Evolutionary conservation across 2,888 invertebrate genomes (phyloP), one percentile per base, ranked within the genome.

Genomic region (Stegana nigrithorax): DNA sequence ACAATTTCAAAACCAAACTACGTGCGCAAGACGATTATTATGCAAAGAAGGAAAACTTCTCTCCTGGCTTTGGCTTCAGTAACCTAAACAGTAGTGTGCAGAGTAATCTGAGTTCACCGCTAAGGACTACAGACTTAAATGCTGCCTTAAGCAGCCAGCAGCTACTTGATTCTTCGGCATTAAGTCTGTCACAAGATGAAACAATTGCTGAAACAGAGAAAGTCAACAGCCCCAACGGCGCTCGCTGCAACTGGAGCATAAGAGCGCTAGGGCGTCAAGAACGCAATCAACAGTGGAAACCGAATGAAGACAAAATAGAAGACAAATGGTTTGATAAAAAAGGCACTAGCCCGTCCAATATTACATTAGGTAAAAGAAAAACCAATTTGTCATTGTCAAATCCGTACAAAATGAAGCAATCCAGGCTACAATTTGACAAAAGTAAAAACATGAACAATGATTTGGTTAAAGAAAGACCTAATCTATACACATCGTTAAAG

Each of bases 401-500:
- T 50, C 59, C 60, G 1, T 58, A 65, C 1, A 70, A 67, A 60
- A 58, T 83, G 3, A 82, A 80, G 23, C 83, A 83, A 63, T 72
- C 75, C 0, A 68, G 78, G 0, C 60, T 83, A 12, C 65, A 76
- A 3, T 77, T 81, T 17, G 70, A 77, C 45, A 59, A 14, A 4
- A 59, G n/a, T n/a, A n/a, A n/a, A n/a, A 51, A 29, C 12, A 17
- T 42, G 14, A 73, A 73, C 56, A 81, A 80, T 4, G 82, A 83
- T 12, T 61, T 75, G 3, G 80, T 83, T 25, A 73, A 71, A 29
- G 76, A 73, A 2, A 85, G 84, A 62, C 85, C 85, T 6, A 79
- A 75, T 66, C 53, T 71, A 1, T 62, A 70, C 61, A 23, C 67
- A 6, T 63, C 69, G 4, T 23, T 72, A 0, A 73, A 72, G 27